Conservation (phyloP, 2,113 vertebrate genomes). For the Sus scrofa region T2T-Sscrofa CM000813.6:443501-444000, state of each 20-base stretch:
- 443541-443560: background rate
- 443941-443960: too few relatives aligned
- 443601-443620: background rate
- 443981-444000: too few relatives aligned
- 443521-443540: accelerated
- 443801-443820: background rate
- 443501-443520: background rate
- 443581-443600: background rate
- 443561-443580: accelerated
- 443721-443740: accelerated
- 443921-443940: too few relatives aligned
- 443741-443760: accelerated
- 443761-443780: background rate
- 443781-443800: background rate
- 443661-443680: background rate
- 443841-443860: background rate
- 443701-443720: background rate
- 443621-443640: background rate
- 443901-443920: too few relatives aligned
- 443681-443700: accelerated
- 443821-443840: background rate
- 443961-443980: too few relatives aligned
- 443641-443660: background rate
- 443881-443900: too few relatives aligned
- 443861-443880: background rate